Conservation (phyloP, 2,888 invertebrate genomes). For the Cephus pulcher region DNA sequence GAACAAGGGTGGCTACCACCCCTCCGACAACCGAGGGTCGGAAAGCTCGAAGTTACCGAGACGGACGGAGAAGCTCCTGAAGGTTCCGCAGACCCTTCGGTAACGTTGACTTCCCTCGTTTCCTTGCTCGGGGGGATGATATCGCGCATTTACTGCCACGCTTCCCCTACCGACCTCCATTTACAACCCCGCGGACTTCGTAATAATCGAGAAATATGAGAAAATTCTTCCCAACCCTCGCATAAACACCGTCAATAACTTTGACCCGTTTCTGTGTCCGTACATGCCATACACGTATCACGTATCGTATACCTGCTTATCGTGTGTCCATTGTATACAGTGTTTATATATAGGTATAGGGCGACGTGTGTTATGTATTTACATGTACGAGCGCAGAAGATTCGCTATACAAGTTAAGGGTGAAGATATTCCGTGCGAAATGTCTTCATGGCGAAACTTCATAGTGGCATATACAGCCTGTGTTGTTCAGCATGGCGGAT, state of each 20-base stretch:
- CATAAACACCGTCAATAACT: constrained; percentile 26
- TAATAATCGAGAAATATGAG: constrained; percentile 58
- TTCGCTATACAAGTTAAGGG: too few relatives aligned
- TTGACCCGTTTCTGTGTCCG: neutral
- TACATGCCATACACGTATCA: constrained; percentile 1
- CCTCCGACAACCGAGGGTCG: too few relatives aligned
- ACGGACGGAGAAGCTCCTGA: constrained; percentile 21
- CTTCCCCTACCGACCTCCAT: neutral
- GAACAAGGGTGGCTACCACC: too few relatives aligned
- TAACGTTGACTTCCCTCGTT: neutral
- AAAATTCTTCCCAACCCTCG: constrained; percentile 45
- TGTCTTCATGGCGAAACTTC: too few relatives aligned
- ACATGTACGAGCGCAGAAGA: too few relatives aligned
- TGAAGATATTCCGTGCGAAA: too few relatives aligned
- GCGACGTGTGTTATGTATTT: too few relatives aligned
- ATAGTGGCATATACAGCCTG: too few relatives aligned
- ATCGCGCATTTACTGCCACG: constrained; percentile 26
- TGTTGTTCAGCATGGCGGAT: too few relatives aligned
- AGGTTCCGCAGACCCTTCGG: constrained; percentile 1
- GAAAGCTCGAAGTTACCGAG: constrained; percentile 5
- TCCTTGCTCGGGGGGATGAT: constrained; percentile 20
- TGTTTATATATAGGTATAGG: too few relatives aligned
- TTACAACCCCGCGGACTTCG: constrained; percentile 32
- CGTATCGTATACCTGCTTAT: too few relatives aligned
- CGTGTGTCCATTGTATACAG: too few relatives aligned